Percentiles rank a stretch among this genome's conserved stretches.
Conservation (phyloP, 2,888 invertebrate species). For the Melitaea athalia region DNA sequence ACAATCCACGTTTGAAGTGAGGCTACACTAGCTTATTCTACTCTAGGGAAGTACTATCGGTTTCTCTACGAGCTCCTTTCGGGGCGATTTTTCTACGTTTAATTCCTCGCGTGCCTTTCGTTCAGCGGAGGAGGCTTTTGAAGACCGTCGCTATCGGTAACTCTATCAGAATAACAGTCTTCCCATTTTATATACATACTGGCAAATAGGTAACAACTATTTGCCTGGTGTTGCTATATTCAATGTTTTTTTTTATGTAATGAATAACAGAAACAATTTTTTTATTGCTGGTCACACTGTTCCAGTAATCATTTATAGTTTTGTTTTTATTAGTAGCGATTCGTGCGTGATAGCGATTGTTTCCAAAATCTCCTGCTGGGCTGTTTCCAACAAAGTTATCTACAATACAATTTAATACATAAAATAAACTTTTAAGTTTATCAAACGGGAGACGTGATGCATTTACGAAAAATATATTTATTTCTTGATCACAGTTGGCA, state of each 20-base stretch:
- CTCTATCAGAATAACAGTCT: no score
- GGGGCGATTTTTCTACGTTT: conserved; percentile 56
- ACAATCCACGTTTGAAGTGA: conserved; percentile 39
- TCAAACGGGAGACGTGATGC: conserved; percentile 28
- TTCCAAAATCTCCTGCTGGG: conserved; percentile 37
- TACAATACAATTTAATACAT: conserved; percentile 59
- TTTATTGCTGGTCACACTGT: no score
- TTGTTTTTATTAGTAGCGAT: no score
- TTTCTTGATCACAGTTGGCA: conserved; percentile 23
- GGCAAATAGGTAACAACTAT: no score
- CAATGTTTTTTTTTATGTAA: no score
- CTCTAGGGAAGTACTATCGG: conserved; percentile 64
- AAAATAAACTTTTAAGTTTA: conserved; percentile 49
- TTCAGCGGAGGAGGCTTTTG: conserved; percentile 56
- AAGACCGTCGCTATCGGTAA: no score
- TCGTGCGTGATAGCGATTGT: no score
- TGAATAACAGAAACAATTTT: no score
- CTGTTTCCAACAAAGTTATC: conserved; percentile 58
- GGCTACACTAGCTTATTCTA: conserved; percentile 58
- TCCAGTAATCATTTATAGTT: no score
- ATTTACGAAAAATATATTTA: conserved; percentile 13
- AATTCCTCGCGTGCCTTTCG: conserved; percentile 77
- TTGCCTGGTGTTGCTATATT: no score
- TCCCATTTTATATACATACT: no score
- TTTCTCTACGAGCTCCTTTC: conserved; percentile 25